These are phyloP conservation scores for Datnioides undecimradiatus DNA, from an alignment of 2,113 vertebrate genomes.

Conservation along the genomic window DNA sequence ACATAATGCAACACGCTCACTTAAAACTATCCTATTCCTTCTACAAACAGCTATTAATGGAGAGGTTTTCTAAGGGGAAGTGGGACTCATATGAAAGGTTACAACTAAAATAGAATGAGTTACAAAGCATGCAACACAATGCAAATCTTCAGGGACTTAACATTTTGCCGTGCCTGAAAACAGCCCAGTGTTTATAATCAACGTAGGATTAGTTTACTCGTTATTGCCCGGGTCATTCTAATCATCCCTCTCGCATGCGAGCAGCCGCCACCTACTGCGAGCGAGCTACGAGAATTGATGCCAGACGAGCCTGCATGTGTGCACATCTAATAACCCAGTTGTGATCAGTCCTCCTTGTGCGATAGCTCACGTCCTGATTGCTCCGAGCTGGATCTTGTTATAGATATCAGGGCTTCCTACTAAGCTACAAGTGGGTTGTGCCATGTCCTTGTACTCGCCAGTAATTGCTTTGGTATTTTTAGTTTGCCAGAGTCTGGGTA, in stretches of 20 bases:
- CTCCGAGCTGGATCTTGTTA: conserved; percentile 76
- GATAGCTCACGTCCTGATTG: conserved; percentile 47
- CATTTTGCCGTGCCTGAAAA: neutral
- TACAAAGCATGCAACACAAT: conserved; percentile 1
- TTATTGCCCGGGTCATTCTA: conserved; percentile 48
- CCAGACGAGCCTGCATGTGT: conserved; percentile 14
- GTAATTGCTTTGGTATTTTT: conserved; percentile 83
- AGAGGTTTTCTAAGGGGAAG: neutral
- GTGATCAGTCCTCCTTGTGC: conserved; percentile 33
- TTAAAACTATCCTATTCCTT: conserved; percentile 11
- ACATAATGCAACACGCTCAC: conserved; percentile 5
- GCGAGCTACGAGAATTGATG: conserved; percentile 32
- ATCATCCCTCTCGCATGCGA: conserved; percentile 43
- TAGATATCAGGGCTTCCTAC: conserved; percentile 69
- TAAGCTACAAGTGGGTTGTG: conserved; percentile 65
- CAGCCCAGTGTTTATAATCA: conserved; percentile 43
- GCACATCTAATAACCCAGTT: conserved; percentile 50
- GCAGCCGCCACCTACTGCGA: conserved; percentile 44
- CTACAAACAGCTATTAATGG: conserved; percentile 1
- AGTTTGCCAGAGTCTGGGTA: conserved; percentile 68
- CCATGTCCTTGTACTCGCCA: conserved; percentile 52
- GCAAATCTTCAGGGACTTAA: conserved; percentile 24
- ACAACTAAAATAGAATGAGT: conserved; percentile 20
- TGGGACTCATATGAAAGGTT: conserved; percentile 6
- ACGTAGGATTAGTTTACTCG: conserved; percentile 43